phyloP scores from a whole-genome alignment of 2,888 invertebrate species.

The Lasioglossum morio region DNA sequence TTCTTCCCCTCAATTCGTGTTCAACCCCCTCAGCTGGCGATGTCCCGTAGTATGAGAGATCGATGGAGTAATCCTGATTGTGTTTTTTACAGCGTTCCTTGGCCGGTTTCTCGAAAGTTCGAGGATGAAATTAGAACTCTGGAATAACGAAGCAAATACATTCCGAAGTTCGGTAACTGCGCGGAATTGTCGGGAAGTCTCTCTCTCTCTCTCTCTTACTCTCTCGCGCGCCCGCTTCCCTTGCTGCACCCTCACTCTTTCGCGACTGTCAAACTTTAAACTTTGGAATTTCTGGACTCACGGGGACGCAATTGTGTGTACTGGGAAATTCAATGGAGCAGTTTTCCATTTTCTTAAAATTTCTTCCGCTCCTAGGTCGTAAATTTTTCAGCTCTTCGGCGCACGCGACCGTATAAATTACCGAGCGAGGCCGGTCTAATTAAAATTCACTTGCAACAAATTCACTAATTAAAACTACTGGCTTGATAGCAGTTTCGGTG shows the following conservation, averaged over 20 bases:
- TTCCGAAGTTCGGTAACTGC: neutral
- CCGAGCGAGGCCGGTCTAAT: neutral
- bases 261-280: slow-evolving; percentile 7
- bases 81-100: neutral
- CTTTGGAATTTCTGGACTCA: neutral
- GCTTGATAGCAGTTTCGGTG: neutral
- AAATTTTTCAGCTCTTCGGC: neutral
- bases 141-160: slow-evolving; percentile 3
- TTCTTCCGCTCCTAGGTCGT: neutral
- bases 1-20: too few relatives aligned
- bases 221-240: neutral
- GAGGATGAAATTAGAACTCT: neutral
- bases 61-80: neutral
- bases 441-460: slow-evolving; percentile 1
- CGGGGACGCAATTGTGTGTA: neutral
- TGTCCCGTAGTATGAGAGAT: neutral
- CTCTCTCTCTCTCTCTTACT: neutral
- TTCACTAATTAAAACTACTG: neutral
- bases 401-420: neutral
- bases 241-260: neutral
- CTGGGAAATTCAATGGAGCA: neutral
- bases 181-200: neutral
- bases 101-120: neutral
- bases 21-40: too few relatives aligned
- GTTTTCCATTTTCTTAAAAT: slow-evolving; percentile 5